Evolutionary conservation across 2,113 vertebrate species (phyloP), one percentile per base, ranked within the genome.

Genomic region (Coracopsis vasa): DNA sequence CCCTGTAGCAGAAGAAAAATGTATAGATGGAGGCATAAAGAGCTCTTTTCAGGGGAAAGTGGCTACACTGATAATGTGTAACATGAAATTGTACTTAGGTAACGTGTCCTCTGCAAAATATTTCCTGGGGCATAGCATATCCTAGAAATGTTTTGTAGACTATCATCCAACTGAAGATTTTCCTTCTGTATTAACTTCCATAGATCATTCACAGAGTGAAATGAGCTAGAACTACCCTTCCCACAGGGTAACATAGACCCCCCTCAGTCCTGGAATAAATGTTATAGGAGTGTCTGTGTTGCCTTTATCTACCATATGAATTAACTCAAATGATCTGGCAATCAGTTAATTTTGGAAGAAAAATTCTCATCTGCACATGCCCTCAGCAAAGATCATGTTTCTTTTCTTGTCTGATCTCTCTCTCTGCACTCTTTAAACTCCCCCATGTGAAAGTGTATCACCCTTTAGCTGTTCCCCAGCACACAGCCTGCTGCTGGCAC

Each of bases 331-430:
- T 37, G 48, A 95, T 94, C 53, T 95, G 86, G 89, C 94, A 96
- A 94, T 91, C 80, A 95, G 89, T 75, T 94, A 91, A 85, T 90
- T 96, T 92, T 90, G 73, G 92, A 95, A 95, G 69, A 89, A 96
- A 91, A 92, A 28, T 74, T 92, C 54, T 95, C 86, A 87, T 96
- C 89, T 95, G 70, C 80, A 96, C 93, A 87, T 91, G 91, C 94
- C 95, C 24, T 87, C 58, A 95, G 93, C 93, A 94, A 97, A 94
- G 64, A 96, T 95, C 48, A 33, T 10, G 28, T 91, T 95, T 67
- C 56, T 44, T 64, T 80, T 83, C 84, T 72, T 69, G 77, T 94
- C 86, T 96, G 84, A 96, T 97, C 80, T 94, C 79, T 69, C 48
- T 79, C 65, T 80, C 45, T 42, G 31, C 20, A 20, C 44, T 60